Evolutionary conservation across 2,113 vertebrate genomes (phyloP).

Genomic region (Psittacus erithacus): DNA sequence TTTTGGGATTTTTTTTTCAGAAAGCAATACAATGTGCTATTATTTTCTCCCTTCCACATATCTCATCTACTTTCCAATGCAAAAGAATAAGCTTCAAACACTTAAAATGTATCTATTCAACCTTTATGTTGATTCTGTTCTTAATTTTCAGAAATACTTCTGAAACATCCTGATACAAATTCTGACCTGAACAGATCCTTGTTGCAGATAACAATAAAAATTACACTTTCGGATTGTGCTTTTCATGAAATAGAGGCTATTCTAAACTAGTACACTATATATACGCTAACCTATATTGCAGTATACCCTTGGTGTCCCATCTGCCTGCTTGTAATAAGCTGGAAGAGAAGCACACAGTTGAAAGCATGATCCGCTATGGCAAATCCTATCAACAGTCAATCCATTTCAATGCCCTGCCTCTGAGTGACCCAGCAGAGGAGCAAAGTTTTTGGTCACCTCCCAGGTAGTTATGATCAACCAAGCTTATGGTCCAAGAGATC

Average conservation of each 20-base stretch:
- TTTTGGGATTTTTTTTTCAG: neutral
- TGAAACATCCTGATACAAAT: neutral
- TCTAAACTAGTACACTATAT: neutral
- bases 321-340: neutral
- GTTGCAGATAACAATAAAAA: neutral
- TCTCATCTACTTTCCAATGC: neutral
- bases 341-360: neutral
- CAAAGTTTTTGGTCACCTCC: neutral
- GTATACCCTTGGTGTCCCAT: neutral
- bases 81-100: neutral
- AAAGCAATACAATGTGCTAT: neutral
- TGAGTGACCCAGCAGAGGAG: neutral
- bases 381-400: slow-evolving; percentile 65
- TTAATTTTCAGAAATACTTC: neutral
- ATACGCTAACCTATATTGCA: slow-evolving; percentile 49
- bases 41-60: neutral
- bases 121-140: neutral
- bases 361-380: slow-evolving; percentile 27
- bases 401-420: neutral
- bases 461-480: neutral
- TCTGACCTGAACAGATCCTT: neutral
- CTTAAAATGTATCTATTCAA: neutral
- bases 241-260: neutral
- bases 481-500: neutral
- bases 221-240: neutral